These are phyloP conservation scores for Eonycteris spelaea DNA, from an alignment of 2,113 vertebrate genomes.

Conservation along the genomic window DNA sequence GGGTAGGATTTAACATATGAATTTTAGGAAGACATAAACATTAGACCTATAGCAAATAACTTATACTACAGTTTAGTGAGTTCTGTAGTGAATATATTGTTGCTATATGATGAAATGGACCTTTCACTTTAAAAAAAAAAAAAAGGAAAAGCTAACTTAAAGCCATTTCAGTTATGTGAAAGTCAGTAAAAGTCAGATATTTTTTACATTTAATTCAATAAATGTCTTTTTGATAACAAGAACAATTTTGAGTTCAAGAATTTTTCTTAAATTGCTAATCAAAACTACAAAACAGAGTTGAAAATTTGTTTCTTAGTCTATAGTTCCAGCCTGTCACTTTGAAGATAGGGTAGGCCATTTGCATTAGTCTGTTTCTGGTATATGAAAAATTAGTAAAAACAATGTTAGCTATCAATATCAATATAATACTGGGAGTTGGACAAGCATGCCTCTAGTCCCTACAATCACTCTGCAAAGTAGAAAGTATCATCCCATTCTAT, in stretches of 20 bases:
- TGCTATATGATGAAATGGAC: not conserved
- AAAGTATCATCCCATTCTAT: not conserved
- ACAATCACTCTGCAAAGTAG: not conserved
- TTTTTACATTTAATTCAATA: not conserved
- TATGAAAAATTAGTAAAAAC: not conserved
- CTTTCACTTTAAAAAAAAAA: not conserved
- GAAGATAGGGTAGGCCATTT: not conserved
- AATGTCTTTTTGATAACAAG: not conserved
- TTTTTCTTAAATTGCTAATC: conserved; percentile 6
- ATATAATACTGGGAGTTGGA: not conserved
- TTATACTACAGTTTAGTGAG: not conserved
- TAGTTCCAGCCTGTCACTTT: not conserved
- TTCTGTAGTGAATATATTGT: not conserved
- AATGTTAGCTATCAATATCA: not conserved
- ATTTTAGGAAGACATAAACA: not conserved
- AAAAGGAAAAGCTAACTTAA: not conserved
- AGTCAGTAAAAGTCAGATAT: not conserved
- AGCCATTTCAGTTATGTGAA: not conserved
- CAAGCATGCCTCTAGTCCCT: not conserved
- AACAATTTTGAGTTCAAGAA: conserved; percentile 7
- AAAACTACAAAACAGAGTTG: not conserved
- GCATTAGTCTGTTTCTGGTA: not conserved
- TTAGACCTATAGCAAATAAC: not conserved
- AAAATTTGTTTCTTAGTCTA: not conserved
- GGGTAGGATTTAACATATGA: not conserved